Base-by-base conservation (phyloP, 2,888 invertebrate species). In the Atethmia centrago region DNA sequence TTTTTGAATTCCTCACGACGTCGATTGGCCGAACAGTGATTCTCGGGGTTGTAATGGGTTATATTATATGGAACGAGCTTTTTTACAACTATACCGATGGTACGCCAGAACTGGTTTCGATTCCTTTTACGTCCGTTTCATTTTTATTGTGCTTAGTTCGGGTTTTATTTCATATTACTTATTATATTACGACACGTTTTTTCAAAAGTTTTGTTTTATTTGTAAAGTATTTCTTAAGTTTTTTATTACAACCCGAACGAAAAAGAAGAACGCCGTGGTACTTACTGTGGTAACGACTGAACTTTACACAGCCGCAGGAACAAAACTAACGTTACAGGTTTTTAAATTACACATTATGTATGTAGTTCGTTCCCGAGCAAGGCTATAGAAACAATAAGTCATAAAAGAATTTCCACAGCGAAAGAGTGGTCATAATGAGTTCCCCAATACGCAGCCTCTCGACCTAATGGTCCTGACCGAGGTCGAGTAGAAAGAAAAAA, bases 51-150 rank as follows among this genome's bases (percentile, higher is more conserved):
- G 95, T 95, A 95, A 95, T 95, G 94, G 95, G 94, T 92, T 95
- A 95, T 96, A 95, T 95, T 95, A 94, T 95, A 94, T 93, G 94
- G 93, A 95, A 96, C 94, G 94, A 92, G 93, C 92, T 91, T 95
- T 95, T 96, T 96, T 95, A 96, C 94, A 95, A 93, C 95, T 95
- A 94, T 94, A 94, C 92, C 93, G 93, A 95, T 93, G 92, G 92
- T 91, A 92, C 92, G 91, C 87, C 92, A 93, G 90, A 94, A 95
- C 96, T 87, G 95, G 95, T 95, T 95, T 90, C 88, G 89, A 93
- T 92, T 92, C 93, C 92, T 93, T 94, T 93, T 92, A 93, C 88
- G 92, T 91, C 91, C 90, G 91, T 94, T 93, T 93, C 92, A 91
- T 94, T 94, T 90, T 94, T 94, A 94, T 94, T 94, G 91, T 92